Base-by-base conservation (phyloP, 2,113 vertebrate species). In the Lates calcarifer region DNA sequence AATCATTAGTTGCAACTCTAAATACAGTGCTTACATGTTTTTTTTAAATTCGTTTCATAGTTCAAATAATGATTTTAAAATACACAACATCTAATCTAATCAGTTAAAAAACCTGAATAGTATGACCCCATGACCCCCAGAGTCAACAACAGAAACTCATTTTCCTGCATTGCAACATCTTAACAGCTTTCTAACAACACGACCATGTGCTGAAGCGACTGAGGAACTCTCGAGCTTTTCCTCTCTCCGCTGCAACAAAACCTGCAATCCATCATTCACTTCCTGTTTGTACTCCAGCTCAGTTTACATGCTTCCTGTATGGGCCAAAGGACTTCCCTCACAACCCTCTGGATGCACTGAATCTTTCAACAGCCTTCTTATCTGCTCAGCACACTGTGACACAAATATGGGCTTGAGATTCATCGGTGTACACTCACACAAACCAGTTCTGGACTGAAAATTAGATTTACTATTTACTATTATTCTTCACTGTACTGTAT, bases 271-370 rank as follows among this genome's bases (percentile, higher is more conserved):
- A 85, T 93, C 91, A 87, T 85, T 75, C 72, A 57, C 86, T 92
- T 94, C 93, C 91, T 94, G 91, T 90, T 84, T 89, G 81, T 66
- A 49, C 62, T 64, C 33, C 68, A 45, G 90, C 88, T 92, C 86
- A 14, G 84, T 86, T 93, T 92, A 81, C 87, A 58, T 37, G 73
- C 86, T 93, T 94, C 91, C 90, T 93, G 87, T 85, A 77, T 87
- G 28, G 65, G 63, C 89, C 79, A 66, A 39, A 84, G 83, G 73
- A 87, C 89, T 92, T 94, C 91, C 92, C 76, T 84, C 63, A 31
- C 65, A 55, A 33, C 66, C 39, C 58, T 57, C 74, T 83, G 81
- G 57, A 79, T 66, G 72, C 74, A 79, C 63, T 26, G 53, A 86
- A 65, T 77, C 86, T 70, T 74, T 90, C 79, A 91, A 70, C 79